Percentiles rank a stretch among this genome's conserved stretches.
These are phyloP conservation scores for Schrankia costaestrigalis DNA, from an alignment of 2,888 invertebrate genomes.

Conservation along the genomic window DNA sequence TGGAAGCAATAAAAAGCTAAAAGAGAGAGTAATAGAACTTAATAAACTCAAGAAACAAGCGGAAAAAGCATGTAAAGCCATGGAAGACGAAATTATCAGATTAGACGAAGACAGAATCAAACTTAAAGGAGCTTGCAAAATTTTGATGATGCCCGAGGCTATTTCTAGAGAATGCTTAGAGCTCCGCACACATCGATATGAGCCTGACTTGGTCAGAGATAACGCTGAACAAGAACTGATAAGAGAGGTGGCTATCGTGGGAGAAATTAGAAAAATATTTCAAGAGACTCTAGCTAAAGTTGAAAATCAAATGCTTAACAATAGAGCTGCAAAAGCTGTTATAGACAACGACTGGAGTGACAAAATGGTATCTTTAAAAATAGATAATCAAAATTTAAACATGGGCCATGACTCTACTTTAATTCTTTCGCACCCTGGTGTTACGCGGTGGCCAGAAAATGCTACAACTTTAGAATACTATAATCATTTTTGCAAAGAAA, in stretches of 20 bases:
- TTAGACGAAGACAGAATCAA: slow-evolving; percentile 83
- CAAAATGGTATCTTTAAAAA: slow-evolving; percentile 87
- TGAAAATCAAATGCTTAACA: slow-evolving; percentile 84
- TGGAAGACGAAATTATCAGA: slow-evolving; percentile 83
- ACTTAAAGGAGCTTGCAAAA: slow-evolving; percentile 84
- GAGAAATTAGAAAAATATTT: slow-evolving; percentile 84
- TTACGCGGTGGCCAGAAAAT: slow-evolving; percentile 89
- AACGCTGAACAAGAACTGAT: slow-evolving; percentile 90
- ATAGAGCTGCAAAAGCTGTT: slow-evolving; percentile 88
- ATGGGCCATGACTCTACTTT: slow-evolving; percentile 84
- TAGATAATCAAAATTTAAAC: slow-evolving; percentile 84
- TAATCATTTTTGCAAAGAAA: slow-evolving; percentile 90
- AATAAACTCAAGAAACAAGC: slow-evolving; percentile 85
- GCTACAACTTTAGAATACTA: slow-evolving; percentile 85
- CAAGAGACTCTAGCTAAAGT: slow-evolving; percentile 83
- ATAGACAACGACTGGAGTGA: slow-evolving; percentile 95
- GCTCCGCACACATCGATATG: slow-evolving; percentile 84
- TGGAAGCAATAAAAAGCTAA: slow-evolving; percentile 61
- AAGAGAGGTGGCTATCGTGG: slow-evolving; percentile 87
- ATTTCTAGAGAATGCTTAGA: slow-evolving; percentile 87
- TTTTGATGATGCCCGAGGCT: slow-evolving; percentile 85
- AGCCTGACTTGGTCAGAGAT: slow-evolving; percentile 88
- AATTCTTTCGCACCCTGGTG: slow-evolving; percentile 88
- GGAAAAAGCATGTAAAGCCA: slow-evolving; percentile 81
- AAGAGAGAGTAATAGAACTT: slow-evolving; percentile 60